These are phyloP conservation scores for Camptogramma bilineatum DNA, from an alignment of 2,888 invertebrate species.

Conservation along the genomic window DNA sequence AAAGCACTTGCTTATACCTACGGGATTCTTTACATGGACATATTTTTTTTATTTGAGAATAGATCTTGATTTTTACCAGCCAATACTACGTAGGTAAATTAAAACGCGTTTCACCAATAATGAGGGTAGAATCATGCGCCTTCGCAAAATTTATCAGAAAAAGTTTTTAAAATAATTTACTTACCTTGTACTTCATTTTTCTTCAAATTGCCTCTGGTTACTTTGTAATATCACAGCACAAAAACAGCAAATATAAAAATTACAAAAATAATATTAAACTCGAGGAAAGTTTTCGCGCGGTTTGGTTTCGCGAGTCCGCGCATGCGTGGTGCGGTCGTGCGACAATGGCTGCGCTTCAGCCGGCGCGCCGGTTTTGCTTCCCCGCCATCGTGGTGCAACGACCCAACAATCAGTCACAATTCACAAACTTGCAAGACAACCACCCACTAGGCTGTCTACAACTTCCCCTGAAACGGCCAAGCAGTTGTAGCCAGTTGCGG, in stretches of 20 bases:
- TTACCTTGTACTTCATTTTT: constrained; percentile 77
- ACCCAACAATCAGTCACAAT: constrained; percentile 50
- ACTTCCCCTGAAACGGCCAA: constrained; percentile 26
- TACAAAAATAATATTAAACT: constrained; percentile 4
- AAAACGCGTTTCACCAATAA: background rate
- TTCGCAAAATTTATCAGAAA: background rate
- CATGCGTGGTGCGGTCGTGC: constrained; percentile 69
- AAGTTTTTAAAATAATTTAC: background rate
- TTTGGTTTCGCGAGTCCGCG: constrained; percentile 55
- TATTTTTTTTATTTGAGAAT: too few relatives aligned
- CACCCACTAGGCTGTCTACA: constrained; percentile 18
- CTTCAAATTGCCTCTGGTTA: constrained; percentile 31
- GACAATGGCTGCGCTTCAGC: constrained; percentile 68
- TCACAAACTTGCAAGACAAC: constrained; percentile 22
- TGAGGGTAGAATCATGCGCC: constrained; percentile 2
- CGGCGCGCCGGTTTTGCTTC: constrained; percentile 73
- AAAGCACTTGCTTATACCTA: too few relatives aligned
- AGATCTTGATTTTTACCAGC: too few relatives aligned
- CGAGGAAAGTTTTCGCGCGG: constrained; percentile 36
- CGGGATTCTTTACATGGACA: too few relatives aligned
- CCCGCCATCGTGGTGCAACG: constrained; percentile 69
- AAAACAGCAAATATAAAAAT: constrained; percentile 16
- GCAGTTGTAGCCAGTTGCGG: constrained; percentile 34
- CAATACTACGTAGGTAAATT: too few relatives aligned
- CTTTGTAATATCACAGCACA: constrained; percentile 44